Conservation (phyloP, 2,113 vertebrate genomes). For the Shinisaurus crocodilurus region DNA sequence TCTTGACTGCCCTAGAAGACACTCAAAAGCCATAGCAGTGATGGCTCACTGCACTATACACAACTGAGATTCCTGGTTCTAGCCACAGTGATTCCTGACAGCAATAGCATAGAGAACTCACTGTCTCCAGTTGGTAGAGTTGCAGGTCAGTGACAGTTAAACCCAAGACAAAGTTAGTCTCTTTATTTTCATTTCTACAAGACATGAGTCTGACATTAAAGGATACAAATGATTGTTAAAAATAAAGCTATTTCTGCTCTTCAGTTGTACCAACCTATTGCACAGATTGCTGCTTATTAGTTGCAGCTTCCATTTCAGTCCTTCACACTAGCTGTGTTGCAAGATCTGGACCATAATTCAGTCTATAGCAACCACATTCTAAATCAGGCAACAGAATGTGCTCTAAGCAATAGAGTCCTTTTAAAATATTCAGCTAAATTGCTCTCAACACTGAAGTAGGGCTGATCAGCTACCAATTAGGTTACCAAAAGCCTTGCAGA, state of each 20-base stretch:
- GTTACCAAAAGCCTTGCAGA: not conserved
- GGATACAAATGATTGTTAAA: not conserved
- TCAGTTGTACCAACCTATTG: not conserved
- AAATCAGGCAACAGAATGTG: not conserved
- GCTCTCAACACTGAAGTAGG: not conserved
- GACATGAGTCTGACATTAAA: not conserved
- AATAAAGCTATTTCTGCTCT: not conserved
- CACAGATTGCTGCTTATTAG: not conserved
- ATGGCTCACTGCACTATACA: not conserved
- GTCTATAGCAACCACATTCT: not conserved
- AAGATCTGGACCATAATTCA: not conserved
- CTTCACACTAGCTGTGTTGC: not conserved
- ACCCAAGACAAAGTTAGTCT: not conserved
- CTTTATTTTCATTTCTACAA: conserved; percentile 13
- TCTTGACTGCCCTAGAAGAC: not conserved
- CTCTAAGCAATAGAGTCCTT: not conserved
- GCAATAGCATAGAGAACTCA: not conserved
- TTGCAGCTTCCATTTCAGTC: not conserved
- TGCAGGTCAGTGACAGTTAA: not conserved
- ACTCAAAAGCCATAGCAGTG: not conserved
- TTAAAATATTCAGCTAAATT: not conserved
- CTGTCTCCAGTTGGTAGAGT: not conserved
- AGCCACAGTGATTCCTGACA: not conserved
- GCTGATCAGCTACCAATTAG: not conserved
- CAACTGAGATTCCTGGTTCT: not conserved